Conservation (phyloP, 2,888 invertebrate species). For the Rotaria socialis region DNA sequence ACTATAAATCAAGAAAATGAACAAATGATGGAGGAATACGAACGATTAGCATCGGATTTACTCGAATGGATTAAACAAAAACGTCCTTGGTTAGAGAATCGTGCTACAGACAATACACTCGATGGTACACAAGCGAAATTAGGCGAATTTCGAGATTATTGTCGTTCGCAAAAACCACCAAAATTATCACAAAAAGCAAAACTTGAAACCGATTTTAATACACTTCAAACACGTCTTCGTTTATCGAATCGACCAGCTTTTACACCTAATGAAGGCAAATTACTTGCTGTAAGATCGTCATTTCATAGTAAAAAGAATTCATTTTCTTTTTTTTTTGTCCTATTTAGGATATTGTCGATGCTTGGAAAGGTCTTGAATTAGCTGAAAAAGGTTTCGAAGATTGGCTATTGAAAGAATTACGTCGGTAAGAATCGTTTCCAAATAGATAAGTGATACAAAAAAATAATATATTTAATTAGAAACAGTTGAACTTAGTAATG, state of each 20-base stretch:
- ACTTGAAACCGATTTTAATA: conserved; percentile 98
- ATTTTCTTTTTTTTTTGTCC: neutral
- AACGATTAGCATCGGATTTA: conserved; percentile 87
- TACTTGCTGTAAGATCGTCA: conserved; percentile 72
- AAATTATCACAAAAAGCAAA: conserved; percentile 98
- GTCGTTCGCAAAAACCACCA: conserved; percentile 96
- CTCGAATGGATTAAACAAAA: conserved; percentile 22
- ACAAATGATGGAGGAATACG: conserved; percentile 99
- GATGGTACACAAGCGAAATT: conserved; percentile 91
- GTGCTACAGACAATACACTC: conserved; percentile 69
- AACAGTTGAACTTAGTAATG: no score
- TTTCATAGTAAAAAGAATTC: no score
- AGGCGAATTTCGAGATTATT: conserved; percentile 96
- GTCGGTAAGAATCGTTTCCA: conserved; percentile 50
- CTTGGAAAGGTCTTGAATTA: conserved; percentile 95
- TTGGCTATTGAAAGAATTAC: conserved; percentile 92
- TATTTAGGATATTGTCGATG: conserved; percentile 79
- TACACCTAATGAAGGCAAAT: conserved; percentile 97
- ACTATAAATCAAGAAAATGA: conserved; percentile 99
- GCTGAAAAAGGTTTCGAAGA: conserved; percentile 99
- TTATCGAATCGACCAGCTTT: conserved; percentile 96
- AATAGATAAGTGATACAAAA: no score
- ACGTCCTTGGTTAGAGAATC: conserved; percentile 11
- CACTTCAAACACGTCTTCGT: conserved; percentile 92
- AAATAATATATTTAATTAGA: no score